Evolutionary conservation across 2,797 vertebrate species (phyloP), one percentile per base, ranked within the genome.

Genomic region (Anniella stebbinsi): DNA sequence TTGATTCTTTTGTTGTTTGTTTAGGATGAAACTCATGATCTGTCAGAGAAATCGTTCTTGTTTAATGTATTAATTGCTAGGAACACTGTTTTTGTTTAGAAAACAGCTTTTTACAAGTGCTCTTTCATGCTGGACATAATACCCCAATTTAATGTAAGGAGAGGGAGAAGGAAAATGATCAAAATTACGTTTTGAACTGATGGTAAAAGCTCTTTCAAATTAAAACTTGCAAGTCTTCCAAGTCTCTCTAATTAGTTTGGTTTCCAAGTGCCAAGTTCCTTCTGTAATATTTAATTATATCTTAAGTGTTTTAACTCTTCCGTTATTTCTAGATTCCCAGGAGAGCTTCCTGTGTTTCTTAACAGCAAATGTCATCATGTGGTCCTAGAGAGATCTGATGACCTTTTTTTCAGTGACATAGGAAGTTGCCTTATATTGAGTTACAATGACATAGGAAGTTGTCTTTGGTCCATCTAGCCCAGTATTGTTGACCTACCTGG

Each of bases 171-270:
- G 96, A 95, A 95, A 94, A 87, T 89, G 92, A 94, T 95, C 94
- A 95, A 95, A 93, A 95, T 95, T 92, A 94, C 91, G 91, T 96
- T 95, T 95, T 94, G 91, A 93, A 95, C n/a, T 51, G 89, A 87
- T 88, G 78, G 93, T 94, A 76, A 91, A 93, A 95, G 91, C 92
- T 93, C 87, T 86, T 89, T 95, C 87, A 93, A 92, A 94, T 96
- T 89, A 95, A 96, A 95, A 94, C 90, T 86, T 73, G 87, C 87
- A 90, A 83, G 3, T 92, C 93, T 94, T 95, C 92, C 80, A 84
- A 86, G 91, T 90, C 3, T 10, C 4, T 75, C 85, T 89, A 91
- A 75, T 89, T 90, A 28, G 4, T 95, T 92, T 91, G 77, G 83
- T 89, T 95, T 95, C 84, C 92, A 87, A 82, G 30, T 86, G 92